Evolutionary conservation across 2,888 invertebrate genomes (phyloP).

Genomic region (Crematogaster levior): DNA sequence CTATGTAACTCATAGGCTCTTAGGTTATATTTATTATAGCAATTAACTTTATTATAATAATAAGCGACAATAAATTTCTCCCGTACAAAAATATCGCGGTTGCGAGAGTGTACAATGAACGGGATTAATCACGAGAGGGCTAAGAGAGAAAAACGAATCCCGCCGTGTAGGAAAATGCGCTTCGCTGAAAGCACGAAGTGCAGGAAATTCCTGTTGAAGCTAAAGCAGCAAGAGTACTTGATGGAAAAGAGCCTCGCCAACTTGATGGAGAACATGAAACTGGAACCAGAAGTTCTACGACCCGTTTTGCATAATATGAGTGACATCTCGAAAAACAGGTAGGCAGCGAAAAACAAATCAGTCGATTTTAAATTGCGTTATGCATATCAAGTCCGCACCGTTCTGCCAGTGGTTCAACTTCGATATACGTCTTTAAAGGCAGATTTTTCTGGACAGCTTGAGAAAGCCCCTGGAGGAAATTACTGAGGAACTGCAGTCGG

Average conservation of each 20-base stretch:
- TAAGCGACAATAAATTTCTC: background rate
- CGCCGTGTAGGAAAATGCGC: slow-evolving; percentile 16
- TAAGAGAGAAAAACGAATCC: background rate
- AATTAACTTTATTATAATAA: slow-evolving; percentile 1
- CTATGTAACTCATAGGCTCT: background rate
- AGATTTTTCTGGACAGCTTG: slow-evolving; percentile 60
- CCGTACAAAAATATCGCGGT: background rate
- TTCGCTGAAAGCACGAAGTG: slow-evolving; percentile 69
- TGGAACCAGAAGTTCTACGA: slow-evolving; percentile 69
- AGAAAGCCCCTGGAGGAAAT: slow-evolving; percentile 69
- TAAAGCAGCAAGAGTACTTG: slow-evolving; percentile 80
- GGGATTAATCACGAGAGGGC: background rate
- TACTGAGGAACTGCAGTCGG: slow-evolving; percentile 69
- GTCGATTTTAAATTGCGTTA: slow-evolving; percentile 40
- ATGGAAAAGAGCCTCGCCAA: slow-evolving; percentile 77
- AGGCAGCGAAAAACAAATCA: slow-evolving; percentile 45
- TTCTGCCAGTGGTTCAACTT: slow-evolving; percentile 7
- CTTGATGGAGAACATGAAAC: slow-evolving; percentile 77
- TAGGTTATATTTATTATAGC: background rate
- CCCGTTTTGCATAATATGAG: slow-evolving; percentile 71
- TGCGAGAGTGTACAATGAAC: slow-evolving; percentile 4
- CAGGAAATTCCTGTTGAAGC: slow-evolving; percentile 73
- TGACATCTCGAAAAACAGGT: slow-evolving; percentile 75
- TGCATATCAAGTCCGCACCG: slow-evolving; percentile 5
- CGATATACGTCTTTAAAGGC: slow-evolving; percentile 52